A percentile compares a stretch with the other conserved stretches of the same genome.
Conservation (phyloP, 2,888 invertebrate species). For the Epirrhoe tristata region DNA sequence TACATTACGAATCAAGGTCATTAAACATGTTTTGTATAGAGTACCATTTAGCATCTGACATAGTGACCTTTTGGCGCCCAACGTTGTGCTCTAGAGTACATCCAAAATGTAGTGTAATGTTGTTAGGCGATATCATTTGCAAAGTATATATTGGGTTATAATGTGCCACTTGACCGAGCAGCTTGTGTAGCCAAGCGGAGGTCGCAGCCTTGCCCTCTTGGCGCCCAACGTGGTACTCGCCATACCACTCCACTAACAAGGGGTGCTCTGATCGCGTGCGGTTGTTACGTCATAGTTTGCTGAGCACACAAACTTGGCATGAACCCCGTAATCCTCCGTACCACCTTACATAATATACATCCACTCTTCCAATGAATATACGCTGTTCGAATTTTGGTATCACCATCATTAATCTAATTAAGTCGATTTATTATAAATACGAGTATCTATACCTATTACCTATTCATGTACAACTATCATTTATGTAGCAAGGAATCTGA, state of each 20-base stretch:
- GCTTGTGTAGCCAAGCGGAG: conserved; percentile 46
- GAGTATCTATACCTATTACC: not conserved
- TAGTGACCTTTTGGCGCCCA: conserved; percentile 9
- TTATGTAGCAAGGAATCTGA: too few species aligned
- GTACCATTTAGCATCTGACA: conserved; percentile 12
- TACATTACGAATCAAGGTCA: not conserved
- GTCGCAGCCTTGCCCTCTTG: conserved; percentile 66
- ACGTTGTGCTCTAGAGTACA: not conserved
- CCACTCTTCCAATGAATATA: not conserved
- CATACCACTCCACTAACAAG: conserved; percentile 46
- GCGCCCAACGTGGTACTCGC: conserved; percentile 56
- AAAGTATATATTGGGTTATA: conserved; percentile 44
- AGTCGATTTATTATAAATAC: not conserved
- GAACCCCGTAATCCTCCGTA: conserved; percentile 38
- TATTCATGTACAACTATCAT: too few species aligned
- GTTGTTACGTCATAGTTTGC: conserved; percentile 55
- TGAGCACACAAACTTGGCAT: conserved; percentile 50
- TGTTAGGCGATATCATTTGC: conserved; percentile 39
- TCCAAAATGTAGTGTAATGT: conserved; percentile 1
- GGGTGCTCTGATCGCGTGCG: conserved; percentile 55
- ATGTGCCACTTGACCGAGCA: conserved; percentile 44
- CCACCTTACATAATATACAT: conserved; percentile 24
- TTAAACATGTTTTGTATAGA: not conserved
- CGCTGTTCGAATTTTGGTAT: not conserved
- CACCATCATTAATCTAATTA: not conserved